These are phyloP conservation scores for Clarias magur DNA, from an alignment of 2,113 vertebrate species.

Conservation along the genomic window DNA sequence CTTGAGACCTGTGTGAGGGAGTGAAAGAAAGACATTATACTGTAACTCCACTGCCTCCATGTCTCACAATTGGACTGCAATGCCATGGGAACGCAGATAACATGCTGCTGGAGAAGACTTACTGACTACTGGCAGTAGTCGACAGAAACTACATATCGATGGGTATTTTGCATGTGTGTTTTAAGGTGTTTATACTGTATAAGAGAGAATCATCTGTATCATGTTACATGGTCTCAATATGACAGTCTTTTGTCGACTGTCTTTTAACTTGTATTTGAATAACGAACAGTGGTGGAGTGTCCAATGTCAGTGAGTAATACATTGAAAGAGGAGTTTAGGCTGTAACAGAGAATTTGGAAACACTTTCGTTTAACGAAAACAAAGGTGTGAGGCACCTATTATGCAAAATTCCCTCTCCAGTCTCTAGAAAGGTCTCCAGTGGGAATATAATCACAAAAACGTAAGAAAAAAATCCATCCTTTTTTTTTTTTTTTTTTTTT, in stretches of 20 bases:
- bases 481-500: no score
- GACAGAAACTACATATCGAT: slow-evolving; percentile 6
- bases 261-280: slow-evolving; percentile 12
- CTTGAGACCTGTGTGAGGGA: slow-evolving; percentile 12
- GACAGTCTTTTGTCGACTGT: not conserved
- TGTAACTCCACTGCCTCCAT: not conserved
- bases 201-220: not conserved
- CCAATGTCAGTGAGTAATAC: not conserved
- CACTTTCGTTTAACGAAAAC: not conserved
- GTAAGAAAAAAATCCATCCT: no score
- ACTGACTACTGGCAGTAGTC: not conserved
- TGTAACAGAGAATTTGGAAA: not conserved
- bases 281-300: slow-evolving; percentile 4
- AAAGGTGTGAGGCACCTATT: no score
- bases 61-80: slow-evolving; percentile 16
- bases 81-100: not conserved
- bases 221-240: not conserved
- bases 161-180: not conserved
- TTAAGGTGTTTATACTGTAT: not conserved
- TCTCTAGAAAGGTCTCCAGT: no score
- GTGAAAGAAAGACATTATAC: not conserved
- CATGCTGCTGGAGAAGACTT: not conserved
- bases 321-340: not conserved
- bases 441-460: no score
- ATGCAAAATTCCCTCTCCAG: no score